Conservation (phyloP, 2,113 vertebrate species). For the Apeltes quadracus region DNA sequence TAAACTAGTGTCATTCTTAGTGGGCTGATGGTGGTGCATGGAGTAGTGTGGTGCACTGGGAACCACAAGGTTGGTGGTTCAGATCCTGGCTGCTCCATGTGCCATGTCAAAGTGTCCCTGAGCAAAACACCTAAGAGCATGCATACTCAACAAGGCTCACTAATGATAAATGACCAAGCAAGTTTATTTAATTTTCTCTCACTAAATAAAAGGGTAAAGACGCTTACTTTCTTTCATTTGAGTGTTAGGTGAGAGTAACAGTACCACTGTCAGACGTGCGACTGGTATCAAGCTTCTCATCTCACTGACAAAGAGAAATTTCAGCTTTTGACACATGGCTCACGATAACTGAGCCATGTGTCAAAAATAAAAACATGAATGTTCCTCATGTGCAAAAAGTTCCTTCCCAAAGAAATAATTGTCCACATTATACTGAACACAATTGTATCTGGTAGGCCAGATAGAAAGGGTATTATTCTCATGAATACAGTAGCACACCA, state of each 20-base stretch:
- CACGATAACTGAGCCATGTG: neutral
- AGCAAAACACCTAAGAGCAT: too few relatives aligned
- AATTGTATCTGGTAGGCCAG: constrained; percentile 8
- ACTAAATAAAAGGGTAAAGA: constrained; percentile 16
- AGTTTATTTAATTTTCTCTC: neutral
- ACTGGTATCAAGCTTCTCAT: neutral
- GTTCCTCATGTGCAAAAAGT: neutral
- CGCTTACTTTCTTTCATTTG: neutral
- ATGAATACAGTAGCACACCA: neutral
- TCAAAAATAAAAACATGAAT: neutral
- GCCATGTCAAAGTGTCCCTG: too few relatives aligned
- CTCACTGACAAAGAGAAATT: neutral
- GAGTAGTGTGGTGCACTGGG: too few relatives aligned
- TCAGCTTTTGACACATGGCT: neutral
- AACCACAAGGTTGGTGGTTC: too few relatives aligned
- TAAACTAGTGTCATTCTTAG: too few relatives aligned
- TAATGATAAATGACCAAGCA: constrained; percentile 18
- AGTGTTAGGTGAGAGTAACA: neutral
- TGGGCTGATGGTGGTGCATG: too few relatives aligned
- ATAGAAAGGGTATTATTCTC: neutral
- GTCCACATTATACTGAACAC: constrained; percentile 4
- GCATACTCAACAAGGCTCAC: constrained; percentile 8
- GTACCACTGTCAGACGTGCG: neutral
- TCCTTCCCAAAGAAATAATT: neutral
- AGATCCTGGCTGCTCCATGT: too few relatives aligned